Evolutionary conservation across 2,888 invertebrate genomes (phyloP).

Genomic region (Smittia sp.): DNA sequence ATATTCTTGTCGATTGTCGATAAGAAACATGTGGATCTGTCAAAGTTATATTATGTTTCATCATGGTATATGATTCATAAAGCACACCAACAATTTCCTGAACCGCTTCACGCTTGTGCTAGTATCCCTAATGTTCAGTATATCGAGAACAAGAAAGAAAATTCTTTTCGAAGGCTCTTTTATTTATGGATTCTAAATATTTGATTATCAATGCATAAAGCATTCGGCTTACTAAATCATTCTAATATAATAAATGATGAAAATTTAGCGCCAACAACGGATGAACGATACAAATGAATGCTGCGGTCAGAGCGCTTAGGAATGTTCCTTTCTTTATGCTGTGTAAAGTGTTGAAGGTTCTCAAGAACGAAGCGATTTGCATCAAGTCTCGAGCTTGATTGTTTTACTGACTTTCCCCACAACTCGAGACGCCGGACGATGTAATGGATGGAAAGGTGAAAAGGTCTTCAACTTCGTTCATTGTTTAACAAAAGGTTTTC

Average conservation of each 20-base stretch:
- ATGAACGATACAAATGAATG: constrained; percentile 4
- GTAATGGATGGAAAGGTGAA: background rate
- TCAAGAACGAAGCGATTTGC: background rate
- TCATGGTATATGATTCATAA: too few species aligned
- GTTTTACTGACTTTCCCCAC: background rate
- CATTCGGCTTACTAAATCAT: constrained; percentile 34
- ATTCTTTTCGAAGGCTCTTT: background rate
- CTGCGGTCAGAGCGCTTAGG: background rate
- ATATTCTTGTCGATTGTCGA: background rate
- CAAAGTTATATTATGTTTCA: background rate
- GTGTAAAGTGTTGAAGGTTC: background rate
- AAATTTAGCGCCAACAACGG: constrained; percentile 39
- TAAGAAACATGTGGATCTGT: too few species aligned
- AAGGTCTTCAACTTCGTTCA: background rate
- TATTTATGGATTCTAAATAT: constrained; percentile 41
- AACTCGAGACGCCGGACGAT: background rate
- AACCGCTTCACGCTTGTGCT: background rate
- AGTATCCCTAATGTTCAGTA: too few species aligned
- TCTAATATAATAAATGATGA: constrained; percentile 38
- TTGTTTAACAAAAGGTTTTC: background rate
- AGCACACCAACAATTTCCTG: background rate
- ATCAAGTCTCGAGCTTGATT: background rate
- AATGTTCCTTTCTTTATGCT: too few species aligned
- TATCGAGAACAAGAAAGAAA: background rate
- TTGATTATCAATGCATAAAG: constrained; percentile 35